Conservation (phyloP, 2,797 vertebrate species). For the Vultur gryphus region DNA sequence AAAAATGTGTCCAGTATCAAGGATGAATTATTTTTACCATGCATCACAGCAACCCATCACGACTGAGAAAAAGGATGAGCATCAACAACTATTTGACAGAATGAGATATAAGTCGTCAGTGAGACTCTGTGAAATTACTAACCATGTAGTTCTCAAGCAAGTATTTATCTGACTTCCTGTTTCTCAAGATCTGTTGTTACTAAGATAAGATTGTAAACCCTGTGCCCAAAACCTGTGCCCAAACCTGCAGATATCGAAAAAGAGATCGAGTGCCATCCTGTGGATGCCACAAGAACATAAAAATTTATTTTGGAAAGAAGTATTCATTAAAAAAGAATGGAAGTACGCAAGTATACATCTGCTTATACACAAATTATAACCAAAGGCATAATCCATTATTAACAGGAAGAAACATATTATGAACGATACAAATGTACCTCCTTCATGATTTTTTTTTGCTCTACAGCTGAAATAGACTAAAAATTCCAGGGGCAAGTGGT, state of each 20-base stretch:
- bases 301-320: background rate
- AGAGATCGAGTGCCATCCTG: background rate
- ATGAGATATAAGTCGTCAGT: background rate
- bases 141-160: background rate
- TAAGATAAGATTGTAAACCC: background rate
- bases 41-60: background rate
- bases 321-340: background rate
- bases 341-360: background rate
- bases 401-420: background rate
- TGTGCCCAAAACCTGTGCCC: too few species aligned
- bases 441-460: background rate
- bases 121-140: background rate
- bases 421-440: background rate
- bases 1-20: background rate
- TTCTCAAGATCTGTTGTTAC: background rate
- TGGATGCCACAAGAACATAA: background rate
- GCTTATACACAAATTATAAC: background rate
- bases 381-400: background rate
- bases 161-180: background rate
- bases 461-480: background rate
- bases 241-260: background rate
- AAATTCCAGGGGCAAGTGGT: background rate
- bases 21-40: background rate
- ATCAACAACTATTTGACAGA: background rate
- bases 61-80: background rate